Evolutionary conservation across 2,797 vertebrate genomes (phyloP), one percentile per base, ranked within the genome.

Genomic region (Tolypeutes matacus): DNA sequence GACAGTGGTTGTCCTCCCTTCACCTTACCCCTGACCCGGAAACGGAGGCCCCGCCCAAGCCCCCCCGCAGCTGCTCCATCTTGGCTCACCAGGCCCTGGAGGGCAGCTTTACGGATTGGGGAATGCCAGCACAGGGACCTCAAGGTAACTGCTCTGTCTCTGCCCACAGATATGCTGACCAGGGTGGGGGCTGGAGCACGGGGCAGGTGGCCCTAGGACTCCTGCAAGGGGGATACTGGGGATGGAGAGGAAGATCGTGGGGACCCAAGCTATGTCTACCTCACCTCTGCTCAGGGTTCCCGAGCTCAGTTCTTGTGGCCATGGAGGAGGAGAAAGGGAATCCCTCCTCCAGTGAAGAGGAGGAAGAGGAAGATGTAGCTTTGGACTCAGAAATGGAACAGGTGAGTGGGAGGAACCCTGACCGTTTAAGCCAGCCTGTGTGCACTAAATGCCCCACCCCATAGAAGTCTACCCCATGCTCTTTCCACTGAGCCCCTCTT

Each of bases 1-100:
- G 95, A 17, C 86, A 89, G 21, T 86, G 27, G n/a, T 20, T 97
- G 20, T 93, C 97, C 23, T 93, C 97, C 6, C 94, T 97, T 29
- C 82, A 88, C 23, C 64, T 97, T 11, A 92, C 65, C 53, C 86
- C 94, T 34, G 96, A 96, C n/a, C 2, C 51, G 0, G 96, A 95
- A n/a, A 13, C 11, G 18, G 94, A 97, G 17, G 60, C 97, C 5
- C 96, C 96, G 25, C 96, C 95, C 31, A 95, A 97, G 75, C 96
- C 97, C 42, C 95, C 95, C 2, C 42, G 85, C 29, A 95, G 94
- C 64, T 96, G 81, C 39, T 31, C 64, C 1, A 53, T 23, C 90
- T 65, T 96, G 96, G 91, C 95, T 85, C 87, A 3, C 78, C 58
- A 81, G 39, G 96, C 95, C 34, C 17, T 90, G 2, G 91, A 93